Conservation (phyloP, 2,113 vertebrate genomes). For the Aptenodytes patagonicus region DNA sequence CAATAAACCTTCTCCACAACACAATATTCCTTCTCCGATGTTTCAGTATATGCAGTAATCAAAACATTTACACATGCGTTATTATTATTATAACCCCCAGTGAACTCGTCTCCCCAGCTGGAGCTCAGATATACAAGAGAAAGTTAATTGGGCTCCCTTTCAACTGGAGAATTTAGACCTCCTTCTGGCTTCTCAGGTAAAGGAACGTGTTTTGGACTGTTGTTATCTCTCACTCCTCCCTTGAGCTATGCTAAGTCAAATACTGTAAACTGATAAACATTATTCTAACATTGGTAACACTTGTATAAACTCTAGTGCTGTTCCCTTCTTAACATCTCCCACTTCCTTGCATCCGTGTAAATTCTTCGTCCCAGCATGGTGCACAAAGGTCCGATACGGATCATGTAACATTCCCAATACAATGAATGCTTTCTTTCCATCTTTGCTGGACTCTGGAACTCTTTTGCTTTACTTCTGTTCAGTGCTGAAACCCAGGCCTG, state of each 20-base stretch:
- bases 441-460: constrained; percentile 22
- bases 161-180: constrained; percentile 41
- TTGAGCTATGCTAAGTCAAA: constrained; percentile 63
- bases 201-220: constrained; percentile 46
- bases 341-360: constrained; percentile 42
- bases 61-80: constrained; percentile 3
- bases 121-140: constrained; percentile 59
- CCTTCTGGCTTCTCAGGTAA: constrained; percentile 57
- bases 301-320: neutral
- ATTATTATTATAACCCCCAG: constrained; percentile 40
- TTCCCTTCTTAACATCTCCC: constrained; percentile 45
- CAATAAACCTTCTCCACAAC: neutral
- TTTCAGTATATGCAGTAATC: constrained; percentile 3
- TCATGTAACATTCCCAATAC: constrained; percentile 37
- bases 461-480: constrained; percentile 37
- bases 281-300: constrained; percentile 50
- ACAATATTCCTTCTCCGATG: neutral
- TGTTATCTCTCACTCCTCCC: constrained; percentile 63
- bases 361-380: constrained; percentile 32
- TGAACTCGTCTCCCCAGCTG: constrained; percentile 49
- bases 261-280: constrained; percentile 57
- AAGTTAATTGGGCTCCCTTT: constrained; percentile 55
- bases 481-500: neutral
- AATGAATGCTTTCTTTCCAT: constrained; percentile 29
- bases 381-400: constrained; percentile 14